A percentile compares a stretch with the other conserved stretches of the same genome.
Conservation (phyloP, 2,113 vertebrate genomes). For the Hippopotamus amphibius region DNA sequence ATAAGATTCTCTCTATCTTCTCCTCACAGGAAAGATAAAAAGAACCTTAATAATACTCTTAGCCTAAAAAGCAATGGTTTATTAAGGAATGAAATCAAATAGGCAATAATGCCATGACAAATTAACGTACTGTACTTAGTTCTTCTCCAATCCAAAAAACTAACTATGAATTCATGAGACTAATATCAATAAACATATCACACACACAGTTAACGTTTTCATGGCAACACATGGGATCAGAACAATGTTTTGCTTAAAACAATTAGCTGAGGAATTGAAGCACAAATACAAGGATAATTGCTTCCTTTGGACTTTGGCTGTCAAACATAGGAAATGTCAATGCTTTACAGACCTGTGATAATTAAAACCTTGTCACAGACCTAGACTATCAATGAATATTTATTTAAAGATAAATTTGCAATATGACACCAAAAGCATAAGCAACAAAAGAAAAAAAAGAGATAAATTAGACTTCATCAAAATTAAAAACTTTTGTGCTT, state of each 20-base stretch:
- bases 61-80: constrained; percentile 28
- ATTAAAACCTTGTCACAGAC: constrained; percentile 63
- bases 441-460: constrained; percentile 11
- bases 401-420: constrained; percentile 63
- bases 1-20: neutral
- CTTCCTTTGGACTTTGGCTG: constrained; percentile 63
- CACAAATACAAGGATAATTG: constrained; percentile 70
- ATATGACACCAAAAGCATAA: constrained; percentile 10
- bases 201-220: constrained; percentile 55
- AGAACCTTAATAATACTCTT: neutral
- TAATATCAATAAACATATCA: constrained; percentile 32
- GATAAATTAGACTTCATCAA: constrained; percentile 22
- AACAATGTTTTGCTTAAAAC: constrained; percentile 66
- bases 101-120: neutral
- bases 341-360: constrained; percentile 17
- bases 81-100: constrained; percentile 34
- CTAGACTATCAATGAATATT: constrained; percentile 36
- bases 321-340: constrained; percentile 63
- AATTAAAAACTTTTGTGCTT: neutral
- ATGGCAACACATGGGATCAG: constrained; percentile 51
- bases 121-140: neutral
- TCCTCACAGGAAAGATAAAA: neutral
- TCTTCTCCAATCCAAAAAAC: constrained; percentile 12
- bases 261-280: constrained; percentile 65
- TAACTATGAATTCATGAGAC: constrained; percentile 49